These are phyloP conservation scores for Chloebia gouldiae DNA, from an alignment of 2,113 vertebrate genomes.

Conservation along the genomic window DNA sequence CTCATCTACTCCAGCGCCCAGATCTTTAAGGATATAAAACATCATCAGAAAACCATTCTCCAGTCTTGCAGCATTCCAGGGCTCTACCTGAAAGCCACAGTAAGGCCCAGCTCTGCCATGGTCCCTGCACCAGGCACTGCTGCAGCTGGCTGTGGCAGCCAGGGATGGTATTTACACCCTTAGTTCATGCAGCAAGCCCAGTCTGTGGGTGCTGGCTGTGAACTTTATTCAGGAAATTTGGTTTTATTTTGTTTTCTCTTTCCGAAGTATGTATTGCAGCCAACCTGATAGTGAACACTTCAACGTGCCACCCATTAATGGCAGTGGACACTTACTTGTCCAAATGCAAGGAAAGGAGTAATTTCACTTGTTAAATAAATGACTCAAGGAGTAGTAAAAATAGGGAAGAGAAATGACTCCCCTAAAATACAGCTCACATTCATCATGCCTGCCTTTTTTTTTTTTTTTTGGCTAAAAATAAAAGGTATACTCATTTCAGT, in stretches of 20 bases:
- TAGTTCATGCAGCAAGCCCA: neutral
- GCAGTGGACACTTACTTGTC: neutral
- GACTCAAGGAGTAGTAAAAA: neutral
- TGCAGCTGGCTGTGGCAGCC: neutral
- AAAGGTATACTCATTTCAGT: neutral
- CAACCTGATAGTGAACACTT: accelerated
- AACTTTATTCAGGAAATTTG: neutral
- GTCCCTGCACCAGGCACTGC: neutral
- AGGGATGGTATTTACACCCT: neutral
- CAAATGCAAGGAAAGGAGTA: neutral
- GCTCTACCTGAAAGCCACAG: neutral
- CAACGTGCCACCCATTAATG: neutral
- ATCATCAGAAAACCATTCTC: neutral
- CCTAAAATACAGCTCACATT: neutral
- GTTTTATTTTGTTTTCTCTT: neutral
- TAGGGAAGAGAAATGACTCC: neutral
- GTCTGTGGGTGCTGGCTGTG: neutral
- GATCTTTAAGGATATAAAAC: neutral
- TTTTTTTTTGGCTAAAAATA: neutral
- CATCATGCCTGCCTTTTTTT: neutral
- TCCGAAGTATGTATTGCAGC: neutral
- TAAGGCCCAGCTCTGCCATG: neutral
- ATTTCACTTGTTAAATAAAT: neutral
- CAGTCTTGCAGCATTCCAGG: neutral
- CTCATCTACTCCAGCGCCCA: neutral